Evolutionary conservation across 2,888 invertebrate species (phyloP), one percentile per base, ranked within the genome.

Genomic region (Agrochola litura): DNA sequence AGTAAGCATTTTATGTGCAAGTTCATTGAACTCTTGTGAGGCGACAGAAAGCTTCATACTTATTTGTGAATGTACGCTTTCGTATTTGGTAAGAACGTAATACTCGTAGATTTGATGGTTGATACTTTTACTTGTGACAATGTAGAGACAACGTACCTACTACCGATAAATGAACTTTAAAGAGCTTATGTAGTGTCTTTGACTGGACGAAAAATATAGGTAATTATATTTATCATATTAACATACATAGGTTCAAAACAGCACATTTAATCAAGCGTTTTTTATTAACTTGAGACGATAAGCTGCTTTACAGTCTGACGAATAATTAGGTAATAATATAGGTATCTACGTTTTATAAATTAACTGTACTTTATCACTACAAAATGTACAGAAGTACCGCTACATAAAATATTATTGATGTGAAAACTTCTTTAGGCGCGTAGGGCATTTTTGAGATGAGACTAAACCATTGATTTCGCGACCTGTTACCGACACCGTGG

Each of bases 1-100:
- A 78, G 65, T 81, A 69, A 77, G 78, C 72, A 77, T 73, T 75
- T 82, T 58, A 68, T 64, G 46, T 14, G 60, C 16, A 37, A 78
- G 83, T 69, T 60, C 75, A 78, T 52, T 78, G 66, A 73, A 25
- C 82, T n/a, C 37, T 30, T 61, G 10, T 37, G 56, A 76, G 37
- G 54, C 30, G 56, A 54, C 75, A 58, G 30, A 65, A 69, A 72
- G 77, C 67, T 81, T 56, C 52, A 70, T 52, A 56, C 30, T 56
- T 81, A 64, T 58, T 69, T 73, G 60, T 73, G 66, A 73, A 77
- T 68, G 63, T 79, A 14, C 19, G 37, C 64, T 71, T 77, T 81
- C 67, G 19, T 25, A n/a, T 69, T 73, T 64, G 61, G 30, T 52
- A 19, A 60, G 30, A 16, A 71, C 49, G 70, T 76, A 71, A 65